phyloP scores from a whole-genome alignment of 2,888 invertebrate genomes.

The Gryllus longicercus region DNA sequence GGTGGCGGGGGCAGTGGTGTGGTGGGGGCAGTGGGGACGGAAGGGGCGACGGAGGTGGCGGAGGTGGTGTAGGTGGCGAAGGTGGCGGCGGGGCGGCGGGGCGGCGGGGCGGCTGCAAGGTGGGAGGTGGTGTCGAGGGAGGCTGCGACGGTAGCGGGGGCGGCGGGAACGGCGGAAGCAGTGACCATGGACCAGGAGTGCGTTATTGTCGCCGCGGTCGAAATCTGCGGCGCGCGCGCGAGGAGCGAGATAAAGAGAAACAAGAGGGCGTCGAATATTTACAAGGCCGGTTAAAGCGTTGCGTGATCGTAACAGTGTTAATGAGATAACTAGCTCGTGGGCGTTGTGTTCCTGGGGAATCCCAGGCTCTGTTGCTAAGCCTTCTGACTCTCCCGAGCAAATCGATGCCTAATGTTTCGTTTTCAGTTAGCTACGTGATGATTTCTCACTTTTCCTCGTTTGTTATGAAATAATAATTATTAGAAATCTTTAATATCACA shows the following conservation, averaged over 20 bases:
- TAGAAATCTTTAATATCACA: no score
- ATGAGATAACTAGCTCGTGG: neutral
- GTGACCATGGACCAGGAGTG: neutral
- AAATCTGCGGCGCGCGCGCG: neutral
- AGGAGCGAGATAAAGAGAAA: neutral
- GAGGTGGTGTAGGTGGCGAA: neutral
- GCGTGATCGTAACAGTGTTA: neutral
- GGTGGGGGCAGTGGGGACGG: no score
- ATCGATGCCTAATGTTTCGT: no score
- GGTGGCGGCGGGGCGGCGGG: no score
- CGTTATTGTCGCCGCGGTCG: neutral
- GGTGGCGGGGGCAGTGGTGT: no score
- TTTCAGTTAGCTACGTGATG: no score
- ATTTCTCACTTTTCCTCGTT: no score
- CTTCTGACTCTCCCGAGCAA: no score
- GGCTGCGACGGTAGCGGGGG: neutral
- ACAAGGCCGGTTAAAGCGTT: constrained; percentile 1
- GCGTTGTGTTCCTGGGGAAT: no score
- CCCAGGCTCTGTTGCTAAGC: no score
- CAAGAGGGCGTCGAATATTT: neutral
- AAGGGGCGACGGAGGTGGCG: neutral
- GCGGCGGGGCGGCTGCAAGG: neutral
- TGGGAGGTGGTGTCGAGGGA: neutral
- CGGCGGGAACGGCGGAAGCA: neutral
- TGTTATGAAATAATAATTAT: no score